Percentiles rank a stretch among this genome's conserved stretches.
These are phyloP conservation scores for Heliconius hermathena DNA, from an alignment of 1,140 invertebrate genomes.

Conservation along the genomic window DNA sequence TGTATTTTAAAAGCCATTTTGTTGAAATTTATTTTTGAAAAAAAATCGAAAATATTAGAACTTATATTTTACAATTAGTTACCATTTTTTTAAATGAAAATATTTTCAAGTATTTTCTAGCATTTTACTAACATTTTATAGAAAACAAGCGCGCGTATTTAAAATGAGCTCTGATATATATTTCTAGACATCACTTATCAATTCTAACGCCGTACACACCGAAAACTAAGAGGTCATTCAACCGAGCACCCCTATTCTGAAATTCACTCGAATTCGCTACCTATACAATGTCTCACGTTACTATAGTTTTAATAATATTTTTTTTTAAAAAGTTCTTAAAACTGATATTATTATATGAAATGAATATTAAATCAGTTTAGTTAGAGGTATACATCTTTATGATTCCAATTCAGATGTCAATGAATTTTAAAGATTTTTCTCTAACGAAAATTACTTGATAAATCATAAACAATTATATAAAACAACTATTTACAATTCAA, in stretches of 20 bases:
- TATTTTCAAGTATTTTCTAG: neutral
- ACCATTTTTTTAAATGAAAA: neutral
- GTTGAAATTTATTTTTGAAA: no score
- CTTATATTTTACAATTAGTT: neutral
- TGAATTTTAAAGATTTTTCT: no score
- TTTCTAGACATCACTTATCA: constrained; percentile 53
- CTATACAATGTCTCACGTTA: neutral
- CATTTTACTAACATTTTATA: neutral
- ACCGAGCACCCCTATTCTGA: constrained; percentile 62
- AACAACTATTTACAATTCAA: no score
- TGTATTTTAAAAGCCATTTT: neutral
- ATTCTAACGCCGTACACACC: constrained; percentile 54
- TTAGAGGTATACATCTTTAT: neutral
- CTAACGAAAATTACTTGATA: no score
- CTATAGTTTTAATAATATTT: neutral
- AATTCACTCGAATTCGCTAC: constrained; percentile 39
- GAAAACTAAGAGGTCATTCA: constrained; percentile 56
- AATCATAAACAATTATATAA: no score
- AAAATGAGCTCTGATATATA: constrained; percentile 41
- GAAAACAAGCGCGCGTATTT: constrained; percentile 12
- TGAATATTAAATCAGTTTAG: no score
- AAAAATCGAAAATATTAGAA: no score
- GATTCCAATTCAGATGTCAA: neutral
- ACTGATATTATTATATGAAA: neutral
- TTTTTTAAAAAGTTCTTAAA: neutral